phyloP scores from a whole-genome alignment of 2,888 invertebrate species.

The Mesorhabditis spiculigera region DNA sequence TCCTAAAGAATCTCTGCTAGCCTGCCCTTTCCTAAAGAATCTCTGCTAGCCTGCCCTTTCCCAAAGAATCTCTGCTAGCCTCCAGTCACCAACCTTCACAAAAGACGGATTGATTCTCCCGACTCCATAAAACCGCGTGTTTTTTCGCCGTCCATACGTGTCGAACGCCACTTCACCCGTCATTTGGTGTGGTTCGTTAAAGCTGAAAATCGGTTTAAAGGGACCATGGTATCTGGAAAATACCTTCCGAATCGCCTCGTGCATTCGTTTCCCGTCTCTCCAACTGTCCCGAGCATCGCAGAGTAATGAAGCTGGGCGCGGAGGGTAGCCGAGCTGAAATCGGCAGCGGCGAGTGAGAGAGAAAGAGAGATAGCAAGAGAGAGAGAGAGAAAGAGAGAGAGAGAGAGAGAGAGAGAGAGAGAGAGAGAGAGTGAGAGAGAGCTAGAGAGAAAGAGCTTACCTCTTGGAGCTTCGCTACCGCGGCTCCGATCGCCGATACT shows the following conservation, averaged over 20 bases:
- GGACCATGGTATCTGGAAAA: not conserved
- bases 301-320: conserved; percentile 35
- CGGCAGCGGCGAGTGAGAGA: not conserved
- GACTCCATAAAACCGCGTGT: conserved; percentile 35
- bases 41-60: not conserved
- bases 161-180: conserved; percentile 38
- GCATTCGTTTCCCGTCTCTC: conserved; percentile 46
- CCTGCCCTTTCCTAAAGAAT: conserved; percentile 1
- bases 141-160: conserved; percentile 28
- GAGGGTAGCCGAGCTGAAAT: conserved; percentile 31
- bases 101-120: conserved; percentile 36
- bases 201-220: conserved; percentile 20
- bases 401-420: too few relatives aligned
- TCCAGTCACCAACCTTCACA: conserved; percentile 25
- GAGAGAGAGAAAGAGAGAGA: too few relatives aligned
- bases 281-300: conserved; percentile 52
- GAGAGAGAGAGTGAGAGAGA: too few relatives aligned
- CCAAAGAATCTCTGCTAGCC: conserved; percentile 5
- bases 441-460: conserved; percentile 9
- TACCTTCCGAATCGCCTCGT: conserved; percentile 38
- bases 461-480: conserved; percentile 36
- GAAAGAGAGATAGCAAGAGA: not conserved
- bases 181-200: conserved; percentile 30
- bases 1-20: conserved; percentile 2
- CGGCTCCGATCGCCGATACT: conserved; percentile 42